Base-by-base conservation (phyloP, 2,113 vertebrate genomes). In the Synchiropus splendidus region DNA sequence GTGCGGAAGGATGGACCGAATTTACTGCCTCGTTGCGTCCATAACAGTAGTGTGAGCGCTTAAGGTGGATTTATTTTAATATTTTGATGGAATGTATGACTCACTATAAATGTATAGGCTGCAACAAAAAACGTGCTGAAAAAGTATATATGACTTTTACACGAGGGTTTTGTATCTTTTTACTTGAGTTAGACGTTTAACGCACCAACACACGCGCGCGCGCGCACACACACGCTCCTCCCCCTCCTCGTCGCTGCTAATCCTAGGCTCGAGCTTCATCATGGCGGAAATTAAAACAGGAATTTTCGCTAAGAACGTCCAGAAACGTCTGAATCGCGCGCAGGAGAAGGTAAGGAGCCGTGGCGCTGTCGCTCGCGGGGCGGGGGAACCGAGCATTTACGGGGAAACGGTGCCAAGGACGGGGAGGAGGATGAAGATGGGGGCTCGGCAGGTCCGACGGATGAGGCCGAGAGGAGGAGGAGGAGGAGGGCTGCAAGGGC, bases 231-330 rank as follows among this genome's bases (percentile, higher is more conserved):
- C 15, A 6, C 12, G 1, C 43, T 17, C 45, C 18, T 27, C 36
- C 45, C 36, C 36, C 36, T 31, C 27, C 21, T n/a, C 14, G 21
- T 36, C 36, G 11, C 11, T 18, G 49, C 16, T 61, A 61, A 68
- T 67, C 68, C 41, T 33, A 49, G 33, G 36, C 18, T 15, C 21
- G 36, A 34, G 36, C 39, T 48, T 85, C 85, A 91, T 86, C 86
- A 97, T 96, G 94, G 93, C 94, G 64, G 94, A 97, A 79, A 93
- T 96, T 61, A 98, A 96, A 77, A 89, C 90, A 3, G 93, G 94
- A 68, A 83, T 98, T 57, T 97, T 98, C 72, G 93, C 94, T 50
- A 97, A 98, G 80, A 98, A 98, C 70, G 94, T 97, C 18, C 92
- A 98, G 79, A 98, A 98, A 58, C 84, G 87, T 18, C 78, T 97